These are phyloP conservation scores for Poeciliopsis infans DNA, from an alignment of 2,797 vertebrate genomes.

Conservation along the genomic window DNA sequence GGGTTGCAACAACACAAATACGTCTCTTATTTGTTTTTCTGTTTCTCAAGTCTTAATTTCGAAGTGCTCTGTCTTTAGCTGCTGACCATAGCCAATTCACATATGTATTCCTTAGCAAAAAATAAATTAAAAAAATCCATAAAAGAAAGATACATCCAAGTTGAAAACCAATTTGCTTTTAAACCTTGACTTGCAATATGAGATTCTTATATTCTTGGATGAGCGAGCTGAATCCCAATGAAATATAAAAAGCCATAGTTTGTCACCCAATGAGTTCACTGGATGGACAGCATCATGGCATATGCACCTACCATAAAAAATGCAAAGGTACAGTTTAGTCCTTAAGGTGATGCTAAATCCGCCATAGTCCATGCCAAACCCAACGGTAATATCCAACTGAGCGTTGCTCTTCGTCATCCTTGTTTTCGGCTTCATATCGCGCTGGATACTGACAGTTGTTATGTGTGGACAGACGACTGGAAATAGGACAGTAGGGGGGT, in stretches of 20 bases:
- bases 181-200: background rate
- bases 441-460: conserved; percentile 69
- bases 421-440: conserved; percentile 66
- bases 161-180: conserved; percentile 18
- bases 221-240: background rate
- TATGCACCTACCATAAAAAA: conserved; percentile 63
- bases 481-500: conserved; percentile 71
- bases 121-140: conserved; percentile 7
- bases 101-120: conserved; percentile 1
- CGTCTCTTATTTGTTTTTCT: background rate
- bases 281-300: conserved; percentile 22
- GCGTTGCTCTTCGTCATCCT: conserved; percentile 38
- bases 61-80: conserved; percentile 18
- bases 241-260: background rate
- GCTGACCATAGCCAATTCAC: conserved; percentile 4
- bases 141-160: conserved; percentile 11
- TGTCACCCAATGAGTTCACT: background rate
- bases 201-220: background rate
- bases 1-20: conserved; percentile 21
- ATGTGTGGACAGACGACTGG: conserved; percentile 67
- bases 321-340: conserved; percentile 46
- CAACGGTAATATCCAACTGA: conserved; percentile 58
- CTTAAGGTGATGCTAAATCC: conserved; percentile 53
- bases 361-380: conserved; percentile 39
- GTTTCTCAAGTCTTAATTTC: conserved; percentile 31